Percentiles rank a stretch among this genome's conserved stretches.
Evolutionary conservation across 1,140 invertebrate genomes (phyloP).

Genomic region (Formica exsecta): DNA sequence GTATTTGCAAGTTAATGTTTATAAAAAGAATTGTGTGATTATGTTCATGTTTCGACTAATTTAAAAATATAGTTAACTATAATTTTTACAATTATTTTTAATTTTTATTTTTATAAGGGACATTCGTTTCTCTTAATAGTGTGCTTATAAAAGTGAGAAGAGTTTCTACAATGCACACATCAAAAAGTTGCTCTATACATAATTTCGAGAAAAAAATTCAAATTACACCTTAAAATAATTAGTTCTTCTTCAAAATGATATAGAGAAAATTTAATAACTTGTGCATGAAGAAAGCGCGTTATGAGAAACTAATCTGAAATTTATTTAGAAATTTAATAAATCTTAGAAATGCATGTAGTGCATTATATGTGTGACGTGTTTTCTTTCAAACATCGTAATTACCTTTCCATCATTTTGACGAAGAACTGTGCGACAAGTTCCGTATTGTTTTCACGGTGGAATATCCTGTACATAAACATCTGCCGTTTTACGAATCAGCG

Average conservation of each 20-base stretch:
- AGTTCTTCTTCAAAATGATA: slow-evolving; percentile 37
- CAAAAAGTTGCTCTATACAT: neutral
- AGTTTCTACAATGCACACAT: neutral
- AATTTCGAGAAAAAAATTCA: neutral
- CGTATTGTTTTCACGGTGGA: slow-evolving; percentile 10
- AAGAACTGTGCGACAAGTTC: slow-evolving; percentile 23
- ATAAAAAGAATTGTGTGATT: neutral
- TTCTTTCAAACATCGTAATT: slow-evolving; percentile 18
- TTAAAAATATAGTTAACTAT: neutral
- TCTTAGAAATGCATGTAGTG: neutral
- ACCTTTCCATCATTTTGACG: slow-evolving; percentile 42
- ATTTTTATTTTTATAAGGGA: neutral
- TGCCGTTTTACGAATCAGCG: slow-evolving; percentile 18
- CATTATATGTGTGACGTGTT: neutral
- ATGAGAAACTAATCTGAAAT: slow-evolving; percentile 14
- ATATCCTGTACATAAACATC: slow-evolving; percentile 40
- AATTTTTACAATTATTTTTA: neutral
- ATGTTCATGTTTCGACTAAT: neutral
- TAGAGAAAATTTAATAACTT: slow-evolving; percentile 11
- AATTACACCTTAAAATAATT: neutral
- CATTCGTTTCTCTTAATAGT: neutral
- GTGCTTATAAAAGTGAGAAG: neutral
- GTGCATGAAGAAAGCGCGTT: neutral
- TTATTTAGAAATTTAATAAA: slow-evolving; percentile 12
- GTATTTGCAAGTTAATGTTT: neutral